Evolutionary conservation across 2,797 vertebrate genomes (phyloP), one percentile per base, ranked within the genome.

Genomic region (Liparis tanakae): DNA sequence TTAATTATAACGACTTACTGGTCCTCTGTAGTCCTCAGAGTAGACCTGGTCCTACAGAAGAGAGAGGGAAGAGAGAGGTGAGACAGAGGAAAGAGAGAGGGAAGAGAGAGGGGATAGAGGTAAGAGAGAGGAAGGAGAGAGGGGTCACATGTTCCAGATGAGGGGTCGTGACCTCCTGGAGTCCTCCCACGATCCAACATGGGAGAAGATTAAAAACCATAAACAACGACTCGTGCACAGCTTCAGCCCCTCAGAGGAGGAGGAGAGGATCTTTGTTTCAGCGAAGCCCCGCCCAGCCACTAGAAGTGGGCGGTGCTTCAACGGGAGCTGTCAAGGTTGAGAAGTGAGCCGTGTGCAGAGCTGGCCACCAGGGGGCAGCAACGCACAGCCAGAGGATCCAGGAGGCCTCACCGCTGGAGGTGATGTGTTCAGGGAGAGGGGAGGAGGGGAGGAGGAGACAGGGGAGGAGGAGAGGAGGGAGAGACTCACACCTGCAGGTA

Each of bases 281-380:
- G 33, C 30, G 50, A 61, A 55, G n/a, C 13, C 37, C 7, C 7
- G 25, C 5, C 15, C 51, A 7, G 37, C 30, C 9, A 18, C 12
- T 54, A 36, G 13, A 37, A 55, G 4, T 14, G 61, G 30, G 41
- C 10, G 6, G 17, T 20, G 44, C 25, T 37, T 30, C 34, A 17
- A 59, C 30, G 9, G 14, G 15, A 36, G 13, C 36, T 55, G 50
- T 56, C 17, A 55, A 36, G 25, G 25, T 30, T 30, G 25, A 30
- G 14, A 1, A 18, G 20, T 3, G 0, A 1, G 18, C 22, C 59
- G 8, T 68, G 68, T 13, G 15, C 15, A 9, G 0, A 0, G 0
- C 1, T 2, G 0, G 12, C 80, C 88, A 74, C 76, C 60, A 72
- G 86, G 36, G 72, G 86, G 78, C 61, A 43, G 80, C 41, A 78